Base-by-base conservation (phyloP, 2,888 invertebrate genomes). In the Falcaria lacertinaria region DNA sequence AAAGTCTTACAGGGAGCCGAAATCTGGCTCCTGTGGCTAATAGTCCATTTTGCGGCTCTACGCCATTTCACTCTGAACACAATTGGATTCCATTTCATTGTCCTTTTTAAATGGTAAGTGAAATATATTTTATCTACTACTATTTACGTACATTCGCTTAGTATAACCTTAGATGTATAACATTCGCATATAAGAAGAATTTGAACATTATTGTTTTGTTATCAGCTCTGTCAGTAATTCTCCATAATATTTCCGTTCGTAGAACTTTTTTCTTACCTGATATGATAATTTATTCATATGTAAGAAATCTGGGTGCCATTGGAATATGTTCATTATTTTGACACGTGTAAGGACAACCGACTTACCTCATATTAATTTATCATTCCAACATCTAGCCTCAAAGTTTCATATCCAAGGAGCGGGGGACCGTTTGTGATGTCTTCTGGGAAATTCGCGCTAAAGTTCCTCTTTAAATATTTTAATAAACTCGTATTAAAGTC, bases 381-480 rank as follows among this genome's bases (percentile, higher is more conserved):
- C 80, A 85, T 74, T 72, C 71, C 71, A 69, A 67, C 74, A 72
- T 68, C 74, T 74, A 74, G 68, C 76, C 16, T 66, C 60, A 72
- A 77, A 80, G 66, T 77, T 75, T 70, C 65, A 71, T 69, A 74
- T 68, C 75, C 59, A 60, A 64, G 70, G 64, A 63, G 50, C 73
- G 60, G 60, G 79, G 75, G 81, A 74, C 79, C 74, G 71, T 71
- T 77, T 69, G 64, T 60, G 67, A 60, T 73, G 88, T 86, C 88
- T 87, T 86, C 74, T 58, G 88, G 88, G 88, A 89, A 89, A 89
- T 89, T 83, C 70, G 54, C 74, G 67, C 69, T 70, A 82, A 88
- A 88, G 80, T 87, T 86, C 56, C 73, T 75, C 81, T 78, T 88
- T 88, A 86, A 88, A 89, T 88, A 89, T 87, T 88, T 86, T 86